Evolutionary conservation across 2,113 vertebrate genomes (phyloP).

Genomic region (Turdus rufiventris): DNA sequence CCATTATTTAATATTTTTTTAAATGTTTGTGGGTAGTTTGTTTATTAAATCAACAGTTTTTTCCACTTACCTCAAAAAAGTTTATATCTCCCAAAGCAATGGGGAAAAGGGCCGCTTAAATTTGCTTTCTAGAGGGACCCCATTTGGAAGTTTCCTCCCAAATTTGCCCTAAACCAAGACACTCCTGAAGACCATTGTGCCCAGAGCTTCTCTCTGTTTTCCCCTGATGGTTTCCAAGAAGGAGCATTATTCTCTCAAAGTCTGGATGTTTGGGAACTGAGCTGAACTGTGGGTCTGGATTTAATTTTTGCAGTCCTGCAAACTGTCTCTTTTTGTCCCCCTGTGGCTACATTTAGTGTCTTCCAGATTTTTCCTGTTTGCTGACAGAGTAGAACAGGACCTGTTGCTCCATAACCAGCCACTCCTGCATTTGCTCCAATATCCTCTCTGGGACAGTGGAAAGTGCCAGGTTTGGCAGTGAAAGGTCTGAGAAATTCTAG

Average conservation of each 20-base stretch:
- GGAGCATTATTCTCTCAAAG: background rate
- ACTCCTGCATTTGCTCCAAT: background rate
- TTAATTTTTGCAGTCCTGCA: background rate
- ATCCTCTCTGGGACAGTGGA: background rate
- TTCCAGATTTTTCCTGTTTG: background rate
- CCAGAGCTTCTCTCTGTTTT: background rate
- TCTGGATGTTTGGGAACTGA: background rate
- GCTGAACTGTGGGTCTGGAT: background rate
- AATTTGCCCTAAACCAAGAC: background rate
- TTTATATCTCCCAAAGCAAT: background rate
- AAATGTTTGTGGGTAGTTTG: background rate
- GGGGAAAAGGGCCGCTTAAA: background rate
- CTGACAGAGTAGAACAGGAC: background rate
- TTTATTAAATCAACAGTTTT: background rate
- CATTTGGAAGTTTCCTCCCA: background rate
- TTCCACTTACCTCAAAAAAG: background rate
- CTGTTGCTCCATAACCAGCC: background rate
- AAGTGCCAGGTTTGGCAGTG: background rate
- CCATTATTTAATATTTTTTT: background rate
- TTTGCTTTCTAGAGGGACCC: background rate
- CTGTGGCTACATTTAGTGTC: background rate
- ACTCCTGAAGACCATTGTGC: background rate
- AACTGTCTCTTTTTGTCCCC: background rate
- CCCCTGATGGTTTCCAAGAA: background rate
- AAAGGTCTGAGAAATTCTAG: background rate